A percentile compares a stretch with the other conserved stretches of the same genome.
Conservation (phyloP, 2,888 invertebrate genomes). For the Tortricodes alternella region DNA sequence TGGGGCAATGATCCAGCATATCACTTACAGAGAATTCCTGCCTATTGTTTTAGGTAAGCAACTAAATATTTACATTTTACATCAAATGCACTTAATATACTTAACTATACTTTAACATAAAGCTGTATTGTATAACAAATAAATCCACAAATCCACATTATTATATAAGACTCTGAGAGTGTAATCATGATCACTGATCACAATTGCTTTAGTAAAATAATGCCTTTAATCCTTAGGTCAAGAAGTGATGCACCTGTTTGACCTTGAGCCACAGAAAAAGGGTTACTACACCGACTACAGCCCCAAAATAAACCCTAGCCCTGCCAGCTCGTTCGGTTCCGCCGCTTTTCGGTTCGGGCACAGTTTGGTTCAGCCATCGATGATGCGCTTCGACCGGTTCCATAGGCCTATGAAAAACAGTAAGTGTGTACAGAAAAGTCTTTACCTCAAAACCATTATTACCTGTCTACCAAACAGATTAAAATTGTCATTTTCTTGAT, state of each 20-base stretch:
- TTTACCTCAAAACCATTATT: background rate
- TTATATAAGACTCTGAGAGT: too few species aligned
- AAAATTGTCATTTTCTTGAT: background rate
- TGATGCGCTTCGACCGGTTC: conserved; percentile 87
- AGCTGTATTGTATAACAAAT: too few species aligned
- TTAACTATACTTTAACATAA: too few species aligned
- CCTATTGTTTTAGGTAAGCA: conserved; percentile 88
- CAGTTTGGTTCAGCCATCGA: conserved; percentile 90
- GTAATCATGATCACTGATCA: too few species aligned
- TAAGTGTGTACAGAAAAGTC: too few species aligned
- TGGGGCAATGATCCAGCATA: conserved; percentile 91
- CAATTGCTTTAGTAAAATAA: background rate
- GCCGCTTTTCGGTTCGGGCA: conserved; percentile 95
- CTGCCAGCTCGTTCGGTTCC: conserved; percentile 90
- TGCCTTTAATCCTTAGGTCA: conserved; percentile 70
- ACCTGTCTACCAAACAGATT: background rate
- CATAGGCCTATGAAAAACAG: conserved; percentile 88
- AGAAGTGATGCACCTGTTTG: conserved; percentile 89
- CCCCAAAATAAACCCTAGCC: conserved; percentile 86
- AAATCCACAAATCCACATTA: too few species aligned
- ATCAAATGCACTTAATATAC: background rate
- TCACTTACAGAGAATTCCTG: conserved; percentile 91
- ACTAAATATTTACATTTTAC: background rate
- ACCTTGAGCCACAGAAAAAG: conserved; percentile 84
- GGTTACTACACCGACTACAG: conserved; percentile 89